Base-by-base conservation (phyloP, 2,797 vertebrate genomes). In the Sciurus vulgaris region DNA sequence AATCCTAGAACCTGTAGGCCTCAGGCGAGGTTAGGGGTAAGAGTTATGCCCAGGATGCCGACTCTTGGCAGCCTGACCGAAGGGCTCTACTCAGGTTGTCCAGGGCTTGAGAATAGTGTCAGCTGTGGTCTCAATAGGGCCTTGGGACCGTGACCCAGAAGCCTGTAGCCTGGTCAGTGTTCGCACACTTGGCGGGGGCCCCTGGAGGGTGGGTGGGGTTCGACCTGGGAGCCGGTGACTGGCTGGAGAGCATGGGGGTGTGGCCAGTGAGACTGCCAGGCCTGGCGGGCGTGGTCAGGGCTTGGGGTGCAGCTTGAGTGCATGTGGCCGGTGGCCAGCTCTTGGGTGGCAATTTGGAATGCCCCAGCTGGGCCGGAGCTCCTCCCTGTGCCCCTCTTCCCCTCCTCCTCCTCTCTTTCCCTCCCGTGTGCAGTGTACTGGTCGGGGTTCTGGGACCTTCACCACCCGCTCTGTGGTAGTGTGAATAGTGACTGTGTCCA, bases 331-430 rank as follows among this genome's bases (percentile, higher is more conserved):
- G 65, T 1, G 65, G 2, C n/a, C 49, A 47, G 38, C 38, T 7
- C 24, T 17, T 5, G 59, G 18, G 30, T 26, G 35, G 44, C 26
- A 18, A 49, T 70, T 65, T 47, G 44, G 38, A 54, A n/a, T 83
- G 33, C 41, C 9, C 4, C 69, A 30, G 47, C 20, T 51, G n/a
- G 65, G 13, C 12, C 28, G 54, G 35, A 41, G 6, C 13, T 0
- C 35, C 22, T 1, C 1, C 12, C 17, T 47, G 35, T 1, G 9
- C 11, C 22, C 9, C 24, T 1, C 5, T 17, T 30, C 9, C 26
- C 3, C 24, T 26, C 4, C 12, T 5, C 8, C 12, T 8, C 65
- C 38, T n/a, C n/a, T 69, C 4, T 72, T 24, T 76, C 51, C 24
- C 18, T 56, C 63, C n/a, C 12, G 17, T 2, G 35, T 30, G 20